Evolutionary conservation across 2,888 invertebrate genomes (phyloP), one percentile per base, ranked within the genome.

Genomic region (Leptinotarsa peninsularis): DNA sequence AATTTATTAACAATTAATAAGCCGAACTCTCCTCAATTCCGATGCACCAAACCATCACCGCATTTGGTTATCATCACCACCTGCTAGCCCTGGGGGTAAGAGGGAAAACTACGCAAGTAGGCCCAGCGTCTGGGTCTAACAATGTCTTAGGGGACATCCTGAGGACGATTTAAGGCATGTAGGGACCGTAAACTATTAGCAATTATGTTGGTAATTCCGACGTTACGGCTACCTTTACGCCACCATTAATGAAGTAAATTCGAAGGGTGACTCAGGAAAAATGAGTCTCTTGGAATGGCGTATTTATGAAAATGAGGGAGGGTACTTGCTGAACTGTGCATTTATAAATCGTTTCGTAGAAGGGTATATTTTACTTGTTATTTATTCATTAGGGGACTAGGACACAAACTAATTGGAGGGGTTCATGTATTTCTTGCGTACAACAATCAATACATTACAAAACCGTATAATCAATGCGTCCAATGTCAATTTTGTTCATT

Each of bases 131-230:
- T 43, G 63, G 60, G 27, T 60, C 27, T 60, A 72, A 50, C 72
- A 5, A 67, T 54, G 75, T 74, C 76, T 73, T 75, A 49, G 67
- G 78, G 78, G 78, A 78, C 74, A 73, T 72, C 78, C 74, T 70
- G 72, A 70, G 72, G 72, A 68, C 67, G 67, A 58, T 63, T 76
- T 60, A 60, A 75, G 78, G 75, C 54, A 50, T 73, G 70, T 49
- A 71, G 74, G 75, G 76, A 71, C 50, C 73, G 66, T 77, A 75
- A 77, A 79, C 79, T 74, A 77, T 74, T 77, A 67, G 81, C 82
- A 81, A 81, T 82, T 81, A 82, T 78, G 80, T 74, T 74, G 78
- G 79, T 82, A 80, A 82, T 82, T 82, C 78, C 82, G 74, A 77
- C 75, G 78, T 82, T 81, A 81, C 79, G 76, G 73, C 76, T 76